These are phyloP conservation scores for Pteruthius melanotis DNA, from an alignment of 2,113 vertebrate genomes.

Conservation along the genomic window DNA sequence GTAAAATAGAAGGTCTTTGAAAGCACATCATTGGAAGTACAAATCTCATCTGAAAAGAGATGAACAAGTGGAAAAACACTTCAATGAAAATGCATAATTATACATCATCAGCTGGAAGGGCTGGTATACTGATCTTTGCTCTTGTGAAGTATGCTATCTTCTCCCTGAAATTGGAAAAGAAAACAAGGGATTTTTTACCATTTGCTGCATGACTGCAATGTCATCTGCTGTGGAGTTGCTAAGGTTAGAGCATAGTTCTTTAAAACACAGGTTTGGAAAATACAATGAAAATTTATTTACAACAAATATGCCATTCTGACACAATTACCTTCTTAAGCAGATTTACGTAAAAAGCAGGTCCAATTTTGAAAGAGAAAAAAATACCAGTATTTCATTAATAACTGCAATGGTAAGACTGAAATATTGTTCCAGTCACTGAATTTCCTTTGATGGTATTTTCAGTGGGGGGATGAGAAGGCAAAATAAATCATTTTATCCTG, in stretches of 20 bases:
- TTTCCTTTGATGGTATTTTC: neutral
- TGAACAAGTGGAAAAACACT: conserved; percentile 29
- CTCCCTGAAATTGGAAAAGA: conserved; percentile 68
- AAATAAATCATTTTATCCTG: neutral
- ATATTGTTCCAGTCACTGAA: neutral
- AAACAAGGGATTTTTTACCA: neutral
- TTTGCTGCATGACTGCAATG: neutral
- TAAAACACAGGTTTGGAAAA: neutral
- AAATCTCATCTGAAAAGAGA: conserved; percentile 59
- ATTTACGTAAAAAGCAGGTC: neutral
- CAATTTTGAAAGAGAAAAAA: neutral
- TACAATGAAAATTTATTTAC: neutral
- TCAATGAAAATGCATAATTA: conserved; percentile 53
- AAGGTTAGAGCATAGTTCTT: neutral
- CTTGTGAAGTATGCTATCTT: conserved; percentile 87
- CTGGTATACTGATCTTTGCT: conserved; percentile 82
- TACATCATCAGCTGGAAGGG: conserved; percentile 82
- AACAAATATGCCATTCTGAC: neutral
- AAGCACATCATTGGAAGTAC: conserved; percentile 50
- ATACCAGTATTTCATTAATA: neutral
- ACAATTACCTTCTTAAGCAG: neutral
- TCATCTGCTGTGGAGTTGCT: neutral
- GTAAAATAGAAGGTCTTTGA: conserved; percentile 58
- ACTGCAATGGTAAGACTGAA: neutral
- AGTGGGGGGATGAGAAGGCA: neutral